Percentiles rank a stretch among this genome's conserved stretches.
Conservation (phyloP, 1,140 invertebrate species). For the Carcinoscorpius rotundicauda region DNA sequence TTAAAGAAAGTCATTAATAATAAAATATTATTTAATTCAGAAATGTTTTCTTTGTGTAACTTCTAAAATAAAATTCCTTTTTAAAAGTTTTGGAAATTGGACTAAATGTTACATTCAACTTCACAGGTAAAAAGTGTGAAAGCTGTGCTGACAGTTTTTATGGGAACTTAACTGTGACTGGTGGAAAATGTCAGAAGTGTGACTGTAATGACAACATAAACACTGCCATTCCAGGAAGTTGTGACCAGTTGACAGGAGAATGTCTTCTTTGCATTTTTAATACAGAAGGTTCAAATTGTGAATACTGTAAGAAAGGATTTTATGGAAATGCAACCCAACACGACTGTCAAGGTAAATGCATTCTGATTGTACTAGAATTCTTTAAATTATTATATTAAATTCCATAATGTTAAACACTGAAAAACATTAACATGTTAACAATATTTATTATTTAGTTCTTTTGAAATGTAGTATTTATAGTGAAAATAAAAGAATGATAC, state of each 20-base stretch:
- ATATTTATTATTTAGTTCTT: no score
- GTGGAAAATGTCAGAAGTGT: conserved; percentile 72
- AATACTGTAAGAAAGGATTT: conserved; percentile 64
- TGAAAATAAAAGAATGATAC: no score
- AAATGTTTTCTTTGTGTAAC: no score
- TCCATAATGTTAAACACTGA: no score
- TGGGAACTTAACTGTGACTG: conserved; percentile 68
- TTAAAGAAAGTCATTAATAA: no score
- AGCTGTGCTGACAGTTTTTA: conserved; percentile 88
- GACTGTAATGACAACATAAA: conserved; percentile 93
- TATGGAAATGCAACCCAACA: conserved; percentile 73
- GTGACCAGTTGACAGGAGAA: conserved; percentile 74
- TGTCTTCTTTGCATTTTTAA: conserved; percentile 89
- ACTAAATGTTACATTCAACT: neutral
- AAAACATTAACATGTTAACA: no score
- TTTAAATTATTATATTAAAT: neutral
- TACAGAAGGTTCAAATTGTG: conserved; percentile 83
- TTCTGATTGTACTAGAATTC: no score
- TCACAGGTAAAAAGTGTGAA: conserved; percentile 65
- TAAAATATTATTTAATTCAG: no score
- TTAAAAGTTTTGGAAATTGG: no score
- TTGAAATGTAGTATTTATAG: no score
- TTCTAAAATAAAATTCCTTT: no score
- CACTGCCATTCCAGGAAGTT: conserved; percentile 64
- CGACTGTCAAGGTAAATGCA: conserved; percentile 40